phyloP scores from a whole-genome alignment of 1,140 invertebrate genomes.

The Helicoverpa zea region DNA sequence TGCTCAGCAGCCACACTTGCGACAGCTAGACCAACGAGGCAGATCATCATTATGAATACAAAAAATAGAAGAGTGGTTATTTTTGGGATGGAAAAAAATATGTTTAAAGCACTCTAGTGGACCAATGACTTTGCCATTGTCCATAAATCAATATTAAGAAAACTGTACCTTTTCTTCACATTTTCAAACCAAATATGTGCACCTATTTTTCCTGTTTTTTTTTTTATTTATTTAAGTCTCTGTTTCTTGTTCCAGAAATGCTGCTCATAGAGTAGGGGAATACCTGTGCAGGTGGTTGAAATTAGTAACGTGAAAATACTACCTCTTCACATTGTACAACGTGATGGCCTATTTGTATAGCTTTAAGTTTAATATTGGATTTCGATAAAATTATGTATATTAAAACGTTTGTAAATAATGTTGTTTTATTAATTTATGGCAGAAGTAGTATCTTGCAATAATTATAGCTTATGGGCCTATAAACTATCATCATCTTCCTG shows the following conservation, averaged over 20 bases:
- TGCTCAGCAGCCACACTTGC: too few species aligned
- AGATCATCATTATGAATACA: too few species aligned
- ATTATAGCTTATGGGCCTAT: too few species aligned
- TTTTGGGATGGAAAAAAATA: too few species aligned
- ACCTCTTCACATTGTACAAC: constrained; percentile 1
- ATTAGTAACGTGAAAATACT: constrained; percentile 62
- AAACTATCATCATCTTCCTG: too few species aligned
- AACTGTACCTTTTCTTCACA: not conserved
- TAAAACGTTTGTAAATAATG: not conserved
- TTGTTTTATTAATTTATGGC: not conserved
- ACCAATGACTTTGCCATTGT: too few species aligned
- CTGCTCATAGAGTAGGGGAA: constrained; percentile 64
- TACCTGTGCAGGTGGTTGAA: constrained; percentile 72
- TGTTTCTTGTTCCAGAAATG: constrained; percentile 65
- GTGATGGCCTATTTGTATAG: constrained; percentile 8
- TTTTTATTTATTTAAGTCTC: not conserved
- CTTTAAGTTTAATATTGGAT: constrained; percentile 6
- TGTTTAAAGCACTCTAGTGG: too few species aligned
- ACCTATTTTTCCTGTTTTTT: not conserved
- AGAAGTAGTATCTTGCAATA: too few species aligned
- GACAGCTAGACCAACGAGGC: too few species aligned
- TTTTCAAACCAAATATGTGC: too few species aligned
- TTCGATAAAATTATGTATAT: constrained; percentile 4
- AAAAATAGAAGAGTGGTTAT: too few species aligned
- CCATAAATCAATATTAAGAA: not conserved